Conservation (phyloP, 1,140 invertebrate genomes). For the Pemphigus obesinymphae region DNA sequence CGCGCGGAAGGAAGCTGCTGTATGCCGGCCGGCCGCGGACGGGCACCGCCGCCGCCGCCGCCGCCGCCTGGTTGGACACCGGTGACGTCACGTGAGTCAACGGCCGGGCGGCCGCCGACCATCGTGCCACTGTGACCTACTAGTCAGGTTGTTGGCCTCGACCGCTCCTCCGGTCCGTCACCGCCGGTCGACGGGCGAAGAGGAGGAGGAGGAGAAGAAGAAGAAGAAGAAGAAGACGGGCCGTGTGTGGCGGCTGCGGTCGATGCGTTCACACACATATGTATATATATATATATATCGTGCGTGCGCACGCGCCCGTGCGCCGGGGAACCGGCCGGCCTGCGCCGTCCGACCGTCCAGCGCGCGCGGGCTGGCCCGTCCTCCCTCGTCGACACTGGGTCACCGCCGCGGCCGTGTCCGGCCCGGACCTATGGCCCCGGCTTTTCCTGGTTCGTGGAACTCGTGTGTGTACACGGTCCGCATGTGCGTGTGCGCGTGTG, state of each 20-base stretch:
- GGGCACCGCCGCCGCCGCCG: no score
- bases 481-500: no score
- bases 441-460: constrained; percentile 41
- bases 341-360: neutral
- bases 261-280: constrained; percentile 18
- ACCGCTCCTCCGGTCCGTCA: neutral
- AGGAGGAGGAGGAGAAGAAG: neutral
- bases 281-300: no score
- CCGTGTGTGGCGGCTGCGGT: neutral
- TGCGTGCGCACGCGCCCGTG: neutral
- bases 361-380: no score
- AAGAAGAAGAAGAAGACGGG: constrained; percentile 4
- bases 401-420: neutral
- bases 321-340: no score
- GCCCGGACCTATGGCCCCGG: neutral
- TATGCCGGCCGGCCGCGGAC: no score
- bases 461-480: neutral
- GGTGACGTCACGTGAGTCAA: constrained; percentile 41
- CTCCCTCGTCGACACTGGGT: constrained; percentile 34
- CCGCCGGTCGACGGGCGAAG: neutral
- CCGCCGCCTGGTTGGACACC: constrained; percentile 6
- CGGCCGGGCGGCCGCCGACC: constrained; percentile 36
- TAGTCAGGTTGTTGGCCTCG: constrained; percentile 42
- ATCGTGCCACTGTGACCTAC: constrained; percentile 40
- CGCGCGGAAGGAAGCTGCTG: neutral